Evolutionary conservation across 2,888 invertebrate genomes (phyloP).

Genomic region (Anaspis maculata): DNA sequence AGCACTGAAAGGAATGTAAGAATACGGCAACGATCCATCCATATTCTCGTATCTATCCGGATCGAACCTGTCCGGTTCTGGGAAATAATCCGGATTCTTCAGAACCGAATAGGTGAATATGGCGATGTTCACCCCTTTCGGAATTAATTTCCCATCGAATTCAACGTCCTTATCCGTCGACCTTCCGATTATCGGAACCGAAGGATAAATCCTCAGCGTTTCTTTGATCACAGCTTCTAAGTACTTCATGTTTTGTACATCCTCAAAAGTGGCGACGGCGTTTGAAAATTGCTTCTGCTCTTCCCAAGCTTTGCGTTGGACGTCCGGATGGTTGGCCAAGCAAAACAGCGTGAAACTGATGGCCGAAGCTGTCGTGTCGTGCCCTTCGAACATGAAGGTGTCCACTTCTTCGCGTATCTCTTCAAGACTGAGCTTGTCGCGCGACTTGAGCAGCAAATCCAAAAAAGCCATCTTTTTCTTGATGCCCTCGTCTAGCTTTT

Average conservation of each 20-base stretch:
- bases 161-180: constrained; percentile 17
- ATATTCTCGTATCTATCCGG: constrained; percentile 47
- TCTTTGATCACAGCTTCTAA: constrained; percentile 34
- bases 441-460: constrained; percentile 53
- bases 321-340: constrained; percentile 39
- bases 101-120: constrained; percentile 44
- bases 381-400: constrained; percentile 63
- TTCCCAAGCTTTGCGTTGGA: constrained; percentile 23
- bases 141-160: constrained; percentile 15
- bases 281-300: too few species aligned
- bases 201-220: constrained; percentile 29
- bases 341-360: constrained; percentile 41
- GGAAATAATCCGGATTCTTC: constrained; percentile 43
- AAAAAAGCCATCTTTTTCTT: constrained; percentile 59
- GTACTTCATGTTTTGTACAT: constrained; percentile 32
- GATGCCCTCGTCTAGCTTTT: neutral
- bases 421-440: constrained; percentile 50
- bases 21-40: constrained; percentile 40
- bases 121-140: constrained; percentile 37
- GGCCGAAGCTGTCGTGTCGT: constrained; percentile 44
- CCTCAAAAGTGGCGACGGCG: too few species aligned
- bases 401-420: constrained; percentile 62
- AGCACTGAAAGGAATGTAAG: constrained; percentile 53
- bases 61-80: constrained; percentile 45
- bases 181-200: constrained; percentile 28